Conservation (phyloP, 1,140 invertebrate species). For the Acyrthosiphon pisum region DNA sequence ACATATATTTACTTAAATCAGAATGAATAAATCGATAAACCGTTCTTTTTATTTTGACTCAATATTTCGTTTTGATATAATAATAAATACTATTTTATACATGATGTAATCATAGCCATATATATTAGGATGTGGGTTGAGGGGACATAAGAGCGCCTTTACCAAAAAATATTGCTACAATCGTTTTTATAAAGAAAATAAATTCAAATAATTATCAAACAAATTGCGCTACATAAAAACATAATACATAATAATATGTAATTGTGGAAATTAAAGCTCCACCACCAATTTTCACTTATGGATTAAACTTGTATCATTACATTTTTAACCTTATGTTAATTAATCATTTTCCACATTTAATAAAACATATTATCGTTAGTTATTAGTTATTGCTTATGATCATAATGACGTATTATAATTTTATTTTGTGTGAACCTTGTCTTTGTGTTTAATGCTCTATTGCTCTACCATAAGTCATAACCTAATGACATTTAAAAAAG, state of each 20-base stretch:
- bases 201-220: background rate
- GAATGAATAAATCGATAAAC: too few species aligned
- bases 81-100: too few species aligned
- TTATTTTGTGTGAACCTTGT: slow-evolving; percentile 5
- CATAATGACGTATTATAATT: background rate
- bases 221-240: background rate
- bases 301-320: background rate
- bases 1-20: too few species aligned
- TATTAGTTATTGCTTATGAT: background rate
- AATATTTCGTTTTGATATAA: too few species aligned
- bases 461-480: background rate
- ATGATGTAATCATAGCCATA: too few species aligned
- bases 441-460: background rate
- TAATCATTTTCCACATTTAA: background rate
- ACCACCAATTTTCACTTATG: background rate
- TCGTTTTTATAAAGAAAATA: background rate
- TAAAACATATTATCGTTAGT: background rate
- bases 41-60: too few species aligned
- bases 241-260: background rate
- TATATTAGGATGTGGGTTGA: too few species aligned
- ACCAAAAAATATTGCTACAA: background rate
- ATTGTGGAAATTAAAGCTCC: background rate
- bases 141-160: background rate
- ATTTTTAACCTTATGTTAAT: slow-evolving; percentile 13
- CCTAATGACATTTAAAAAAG: slow-evolving; percentile 2